phyloP scores from a whole-genome alignment of 2,888 invertebrate genomes.

The Prenolepis imparis region DNA sequence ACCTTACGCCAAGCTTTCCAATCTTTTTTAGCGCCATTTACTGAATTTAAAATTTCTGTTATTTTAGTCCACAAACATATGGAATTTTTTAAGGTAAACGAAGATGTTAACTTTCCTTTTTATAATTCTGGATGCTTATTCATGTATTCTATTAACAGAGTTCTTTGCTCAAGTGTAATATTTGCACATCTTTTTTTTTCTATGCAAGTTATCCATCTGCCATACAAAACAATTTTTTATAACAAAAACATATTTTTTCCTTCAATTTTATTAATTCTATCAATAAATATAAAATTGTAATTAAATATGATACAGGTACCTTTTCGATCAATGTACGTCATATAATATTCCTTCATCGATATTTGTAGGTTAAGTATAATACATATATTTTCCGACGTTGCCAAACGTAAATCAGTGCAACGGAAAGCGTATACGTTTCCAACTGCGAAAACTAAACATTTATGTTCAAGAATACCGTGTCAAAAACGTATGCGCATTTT shows the following conservation, averaged over 20 bases:
- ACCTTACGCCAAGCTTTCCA: slow-evolving; percentile 2
- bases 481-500: slow-evolving; percentile 16
- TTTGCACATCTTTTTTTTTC: not conserved
- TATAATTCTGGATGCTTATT: not conserved
- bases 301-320: no score
- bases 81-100: not conserved
- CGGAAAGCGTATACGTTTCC: slow-evolving; percentile 10
- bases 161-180: not conserved
- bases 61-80: not conserved
- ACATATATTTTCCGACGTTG: slow-evolving; percentile 4
- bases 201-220: not conserved
- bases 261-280: no score
- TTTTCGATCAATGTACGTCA: no score
- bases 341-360: no score
- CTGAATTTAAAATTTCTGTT: not conserved
- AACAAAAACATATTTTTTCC: no score
- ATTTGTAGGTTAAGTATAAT: not conserved
- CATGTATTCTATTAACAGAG: not conserved
- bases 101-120: not conserved
- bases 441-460: not conserved
- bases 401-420: slow-evolving; percentile 11
- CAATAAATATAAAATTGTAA: no score
- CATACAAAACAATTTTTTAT: not conserved
- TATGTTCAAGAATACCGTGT: not conserved
- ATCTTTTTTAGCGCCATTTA: not conserved